A percentile compares a stretch with the other conserved stretches of the same genome.
Conservation (phyloP, 2,888 invertebrate species). For the Operophtera brumata region DNA sequence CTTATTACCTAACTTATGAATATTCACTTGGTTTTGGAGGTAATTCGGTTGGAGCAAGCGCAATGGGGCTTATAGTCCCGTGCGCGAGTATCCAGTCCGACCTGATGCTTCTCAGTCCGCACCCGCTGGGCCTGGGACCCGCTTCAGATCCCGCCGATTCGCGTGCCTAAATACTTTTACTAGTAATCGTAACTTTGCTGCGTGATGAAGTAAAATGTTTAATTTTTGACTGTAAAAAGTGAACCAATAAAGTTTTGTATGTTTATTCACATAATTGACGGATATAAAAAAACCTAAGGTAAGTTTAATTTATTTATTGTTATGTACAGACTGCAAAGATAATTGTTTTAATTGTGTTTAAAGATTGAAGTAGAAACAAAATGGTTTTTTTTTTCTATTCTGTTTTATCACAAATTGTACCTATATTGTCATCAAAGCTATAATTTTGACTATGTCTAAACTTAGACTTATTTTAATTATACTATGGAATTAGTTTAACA, state of each 20-base stretch:
- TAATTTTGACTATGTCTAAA: too few species aligned
- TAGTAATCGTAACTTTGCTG: not conserved
- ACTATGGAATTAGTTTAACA: too few species aligned
- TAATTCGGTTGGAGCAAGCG: constrained; percentile 70
- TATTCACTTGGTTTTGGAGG: constrained; percentile 65
- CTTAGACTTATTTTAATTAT: too few species aligned
- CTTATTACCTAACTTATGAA: constrained; percentile 71
- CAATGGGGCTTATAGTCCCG: constrained; percentile 50
- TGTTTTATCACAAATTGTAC: too few species aligned
- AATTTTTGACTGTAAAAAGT: not conserved
- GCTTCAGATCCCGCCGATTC: constrained; percentile 35
- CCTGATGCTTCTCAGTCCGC: constrained; percentile 55
- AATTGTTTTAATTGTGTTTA: too few species aligned
- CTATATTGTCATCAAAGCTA: too few species aligned
- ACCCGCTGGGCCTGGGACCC: constrained; percentile 38
- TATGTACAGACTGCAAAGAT: too few species aligned
- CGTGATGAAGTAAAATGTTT: not conserved
- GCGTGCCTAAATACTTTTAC: constrained; percentile 27
- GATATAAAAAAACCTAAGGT: constrained; percentile 9
- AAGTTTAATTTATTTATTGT: not conserved
- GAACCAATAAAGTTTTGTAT: not conserved
- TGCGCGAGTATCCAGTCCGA: constrained; percentile 53
- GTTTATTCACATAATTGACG: not conserved
- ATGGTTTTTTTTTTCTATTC: too few species aligned
- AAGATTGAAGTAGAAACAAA: too few species aligned